Conservation (phyloP, 2,113 vertebrate species). For the Aleadryas rufinucha region DNA sequence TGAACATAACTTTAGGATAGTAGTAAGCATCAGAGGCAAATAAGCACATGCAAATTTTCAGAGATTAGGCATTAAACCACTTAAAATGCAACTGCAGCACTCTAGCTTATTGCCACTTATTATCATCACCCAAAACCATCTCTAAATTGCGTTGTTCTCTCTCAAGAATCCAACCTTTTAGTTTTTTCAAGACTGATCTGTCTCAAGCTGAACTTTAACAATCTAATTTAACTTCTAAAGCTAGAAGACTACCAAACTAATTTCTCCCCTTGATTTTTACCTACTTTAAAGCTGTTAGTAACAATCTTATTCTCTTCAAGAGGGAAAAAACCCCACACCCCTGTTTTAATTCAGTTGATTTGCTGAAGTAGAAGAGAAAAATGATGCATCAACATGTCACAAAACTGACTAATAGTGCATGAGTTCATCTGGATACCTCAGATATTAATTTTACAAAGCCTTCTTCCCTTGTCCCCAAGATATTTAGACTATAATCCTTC, state of each 20-base stretch:
- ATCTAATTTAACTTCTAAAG: not conserved
- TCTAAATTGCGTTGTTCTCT: not conserved
- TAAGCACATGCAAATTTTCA: not conserved
- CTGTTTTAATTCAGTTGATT: not conserved
- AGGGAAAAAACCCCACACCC: not conserved
- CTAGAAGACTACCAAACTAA: not conserved
- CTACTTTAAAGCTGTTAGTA: not conserved
- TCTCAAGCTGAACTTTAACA: not conserved
- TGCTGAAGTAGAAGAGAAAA: not conserved
- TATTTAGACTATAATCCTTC: not conserved
- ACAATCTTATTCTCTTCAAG: not conserved
- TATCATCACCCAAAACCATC: not conserved
- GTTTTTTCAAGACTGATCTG: not conserved
- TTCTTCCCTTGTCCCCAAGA: not conserved
- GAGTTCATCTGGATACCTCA: not conserved
- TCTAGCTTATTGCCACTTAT: not conserved
- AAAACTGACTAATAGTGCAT: not conserved
- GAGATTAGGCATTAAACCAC: not conserved
- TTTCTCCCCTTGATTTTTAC: not conserved
- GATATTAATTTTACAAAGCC: not conserved
- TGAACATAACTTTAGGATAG: not conserved
- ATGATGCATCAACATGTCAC: not conserved
- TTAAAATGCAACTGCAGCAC: not conserved
- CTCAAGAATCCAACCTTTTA: not conserved
- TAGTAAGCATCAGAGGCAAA: not conserved